These are phyloP conservation scores for Anarhynchus alexandrinus DNA, from an alignment of 2,113 vertebrate species.

Conservation along the genomic window DNA sequence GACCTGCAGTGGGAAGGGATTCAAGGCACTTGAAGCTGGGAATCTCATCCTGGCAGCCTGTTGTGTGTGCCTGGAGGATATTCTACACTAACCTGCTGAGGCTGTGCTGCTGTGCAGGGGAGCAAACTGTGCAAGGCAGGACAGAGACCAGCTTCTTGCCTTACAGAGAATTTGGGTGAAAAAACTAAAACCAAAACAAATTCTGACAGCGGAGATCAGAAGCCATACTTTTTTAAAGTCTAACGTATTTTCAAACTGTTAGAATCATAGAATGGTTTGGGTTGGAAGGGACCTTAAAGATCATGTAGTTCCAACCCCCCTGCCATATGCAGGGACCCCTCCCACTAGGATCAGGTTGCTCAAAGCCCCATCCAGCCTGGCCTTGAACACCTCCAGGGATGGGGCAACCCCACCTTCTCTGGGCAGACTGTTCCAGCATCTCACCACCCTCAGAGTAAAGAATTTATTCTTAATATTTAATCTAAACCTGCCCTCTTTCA, in stretches of 20 bases:
- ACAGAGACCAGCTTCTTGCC: not conserved
- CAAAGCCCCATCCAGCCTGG: too few relatives aligned
- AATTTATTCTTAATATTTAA: too few relatives aligned
- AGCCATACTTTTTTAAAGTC: not conserved
- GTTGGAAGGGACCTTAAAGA: too few relatives aligned
- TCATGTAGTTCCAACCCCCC: too few relatives aligned
- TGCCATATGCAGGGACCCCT: too few relatives aligned
- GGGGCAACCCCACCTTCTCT: too few relatives aligned
- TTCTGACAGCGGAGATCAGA: not conserved
- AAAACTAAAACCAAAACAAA: not conserved
- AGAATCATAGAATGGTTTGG: not conserved
- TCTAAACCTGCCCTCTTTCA: too few relatives aligned
- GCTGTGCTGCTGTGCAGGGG: not conserved
- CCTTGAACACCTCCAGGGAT: too few relatives aligned
- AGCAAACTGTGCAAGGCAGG: not conserved
- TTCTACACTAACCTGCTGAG: not conserved
- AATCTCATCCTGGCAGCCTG: not conserved
- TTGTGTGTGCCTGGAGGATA: not conserved
- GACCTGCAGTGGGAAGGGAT: not conserved
- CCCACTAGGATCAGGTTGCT: too few relatives aligned
- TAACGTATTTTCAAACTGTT: not conserved
- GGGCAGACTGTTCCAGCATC: too few relatives aligned
- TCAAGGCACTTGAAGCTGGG: not conserved
- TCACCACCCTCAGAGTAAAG: too few relatives aligned
- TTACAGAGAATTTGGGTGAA: not conserved